Evolutionary conservation across 1,140 invertebrate genomes (phyloP), one percentile per base, ranked within the genome.

Genomic region (Cydia pomonella): DNA sequence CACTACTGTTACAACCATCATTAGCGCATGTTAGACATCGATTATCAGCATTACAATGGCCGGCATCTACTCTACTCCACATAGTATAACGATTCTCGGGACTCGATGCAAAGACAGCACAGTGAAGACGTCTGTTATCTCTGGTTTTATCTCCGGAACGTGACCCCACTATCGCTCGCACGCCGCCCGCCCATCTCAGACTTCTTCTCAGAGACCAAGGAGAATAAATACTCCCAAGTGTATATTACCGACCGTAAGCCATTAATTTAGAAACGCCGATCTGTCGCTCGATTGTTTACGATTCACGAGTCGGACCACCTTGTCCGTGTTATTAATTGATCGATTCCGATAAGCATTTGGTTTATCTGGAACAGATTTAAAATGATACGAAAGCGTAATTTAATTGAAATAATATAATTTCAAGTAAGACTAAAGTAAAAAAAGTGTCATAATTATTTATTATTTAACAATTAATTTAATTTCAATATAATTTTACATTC

Each of bases 301-400:
- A 81, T 73, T 44, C 75, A 64, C 74, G 77, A 80, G 78, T 77
- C 74, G 82, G 86, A 86, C 87, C 87, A 89, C 85, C 86, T 88
- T 80, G 82, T 81, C 85, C 76, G 81, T 80, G 78, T 85, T 84
- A 87, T 87, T 87, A 87, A 89, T 85, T 87, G 87, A 89, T 89
- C 81, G 63, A 41, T 21, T 27, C 21, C 75, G 87, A 89, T 89
- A 89, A 89, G 75, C 59, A 74, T 33, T 69, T 7, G 27, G 63
- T 23, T 47, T 59, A 23, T 59, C 53, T 38, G 29, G 10, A 38
- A 69, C 41, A 29, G 64, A 69, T 69, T 69, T 21, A 33, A 33
- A 69, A 38, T 1, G n/a, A 69, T 69, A 69, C n/a, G 16, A 38
- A 69, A 5, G 16, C 29, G 64, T 10, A 23, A 50, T 18, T 50